phyloP scores from a whole-genome alignment of 2,888 invertebrate genomes.

The Monochamus alternatus region DNA sequence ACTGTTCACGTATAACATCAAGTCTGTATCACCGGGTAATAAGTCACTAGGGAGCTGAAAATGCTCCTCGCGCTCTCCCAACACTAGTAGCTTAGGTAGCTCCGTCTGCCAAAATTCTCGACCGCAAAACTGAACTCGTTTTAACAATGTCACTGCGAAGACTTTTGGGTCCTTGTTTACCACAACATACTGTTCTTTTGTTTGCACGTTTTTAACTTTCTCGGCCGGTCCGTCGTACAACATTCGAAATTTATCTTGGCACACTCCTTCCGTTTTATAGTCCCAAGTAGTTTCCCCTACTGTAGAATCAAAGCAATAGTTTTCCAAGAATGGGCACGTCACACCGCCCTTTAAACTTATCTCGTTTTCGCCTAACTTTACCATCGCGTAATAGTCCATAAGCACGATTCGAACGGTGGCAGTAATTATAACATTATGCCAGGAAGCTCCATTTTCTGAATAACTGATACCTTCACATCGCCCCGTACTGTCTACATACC shows the following conservation, averaged over 20 bases:
- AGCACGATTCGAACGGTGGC: conserved; percentile 40
- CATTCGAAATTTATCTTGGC: not conserved
- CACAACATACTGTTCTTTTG: conserved; percentile 28
- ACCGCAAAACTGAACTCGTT: conserved; percentile 20
- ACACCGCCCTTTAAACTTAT: conserved; percentile 39
- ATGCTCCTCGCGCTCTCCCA: not conserved
- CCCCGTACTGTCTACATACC: conserved; percentile 27
- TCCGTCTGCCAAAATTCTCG: conserved; percentile 29
- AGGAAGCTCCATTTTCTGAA: conserved; percentile 34
- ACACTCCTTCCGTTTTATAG: conserved; percentile 24
- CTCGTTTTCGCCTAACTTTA: conserved; percentile 42
- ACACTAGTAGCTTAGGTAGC: not conserved
- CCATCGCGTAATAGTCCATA: conserved; percentile 39
- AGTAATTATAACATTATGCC: conserved; percentile 41
- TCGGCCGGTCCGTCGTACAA: not conserved
- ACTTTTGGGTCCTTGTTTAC: conserved; percentile 37
- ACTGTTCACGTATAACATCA: conserved; percentile 44
- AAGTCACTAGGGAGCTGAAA: not conserved
- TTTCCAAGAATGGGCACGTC: conserved; percentile 35
- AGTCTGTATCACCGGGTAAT: conserved; percentile 32
- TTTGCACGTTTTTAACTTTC: conserved; percentile 6
- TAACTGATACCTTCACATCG: conserved; percentile 32
- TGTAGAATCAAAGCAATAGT: conserved; percentile 1
- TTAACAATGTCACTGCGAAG: conserved; percentile 38
- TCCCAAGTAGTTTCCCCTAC: conserved; percentile 8